A percentile compares a stretch with the other conserved stretches of the same genome.
phyloP scores from a whole-genome alignment of 2,888 invertebrate species.

The Corbicula japonica region DNA sequence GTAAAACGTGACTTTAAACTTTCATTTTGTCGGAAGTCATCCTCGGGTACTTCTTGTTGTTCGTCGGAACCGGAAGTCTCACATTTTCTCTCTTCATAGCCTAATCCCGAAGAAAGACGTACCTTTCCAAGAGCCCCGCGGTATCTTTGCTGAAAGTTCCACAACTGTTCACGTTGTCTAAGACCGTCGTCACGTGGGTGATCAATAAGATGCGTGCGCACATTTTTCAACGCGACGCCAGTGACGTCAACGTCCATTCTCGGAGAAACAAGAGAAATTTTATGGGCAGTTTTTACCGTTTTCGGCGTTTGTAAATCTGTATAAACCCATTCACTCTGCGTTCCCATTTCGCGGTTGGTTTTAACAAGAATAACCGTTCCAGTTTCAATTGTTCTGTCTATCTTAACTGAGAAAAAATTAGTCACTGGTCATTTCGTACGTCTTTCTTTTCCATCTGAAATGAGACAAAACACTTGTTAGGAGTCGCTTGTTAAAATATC shows the following conservation, averaged over 20 bases:
- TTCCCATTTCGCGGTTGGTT: constrained; percentile 31
- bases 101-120: not conserved
- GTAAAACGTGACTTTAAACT: not conserved
- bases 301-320: constrained; percentile 37
- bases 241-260: constrained; percentile 66
- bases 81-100: constrained; percentile 17
- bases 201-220: constrained; percentile 65
- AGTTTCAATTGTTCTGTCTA: no score
- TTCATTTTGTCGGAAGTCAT: constrained; percentile 7
- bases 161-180: constrained; percentile 63
- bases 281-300: constrained; percentile 43
- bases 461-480: no score
- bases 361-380: not conserved
- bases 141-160: constrained; percentile 65
- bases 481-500: no score
- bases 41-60: constrained; percentile 8
- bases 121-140: constrained; percentile 55
- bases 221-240: constrained; percentile 51
- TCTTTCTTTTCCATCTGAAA: no score
- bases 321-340: constrained; percentile 53
- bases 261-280: constrained; percentile 54
- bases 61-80: constrained; percentile 21
- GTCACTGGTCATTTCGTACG: no score
- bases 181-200: constrained; percentile 65
- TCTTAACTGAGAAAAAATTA: no score